A percentile compares a stretch with the other conserved stretches of the same genome.
These are phyloP conservation scores for Apodemia duryi DNA, from an alignment of 2,888 invertebrate genomes.

Conservation along the genomic window DNA sequence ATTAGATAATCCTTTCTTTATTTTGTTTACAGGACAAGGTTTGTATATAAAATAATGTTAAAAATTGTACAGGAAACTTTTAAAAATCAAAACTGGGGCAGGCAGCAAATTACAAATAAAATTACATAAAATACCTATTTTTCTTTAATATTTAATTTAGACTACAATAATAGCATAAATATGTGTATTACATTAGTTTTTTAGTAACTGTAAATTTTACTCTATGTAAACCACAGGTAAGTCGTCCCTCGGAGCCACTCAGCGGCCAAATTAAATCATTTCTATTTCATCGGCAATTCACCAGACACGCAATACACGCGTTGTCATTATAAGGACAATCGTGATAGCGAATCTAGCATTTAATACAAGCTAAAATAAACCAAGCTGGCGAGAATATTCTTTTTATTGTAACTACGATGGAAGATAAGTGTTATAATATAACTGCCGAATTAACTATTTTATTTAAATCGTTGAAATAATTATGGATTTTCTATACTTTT, in stretches of 20 bases:
- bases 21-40: no score
- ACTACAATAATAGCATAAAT: no score
- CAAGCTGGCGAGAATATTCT: background rate
- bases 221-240: conserved; percentile 34
- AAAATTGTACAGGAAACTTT: no score
- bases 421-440: background rate
- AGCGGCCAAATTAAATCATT: conserved; percentile 69
- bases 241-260: conserved; percentile 53
- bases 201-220: conserved; percentile 23
- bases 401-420: conserved; percentile 11
- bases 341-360: conserved; percentile 21
- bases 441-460: no score
- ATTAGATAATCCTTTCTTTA: no score
- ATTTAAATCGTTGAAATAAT: no score
- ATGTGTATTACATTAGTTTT: background rate
- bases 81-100: no score
- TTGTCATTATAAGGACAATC: conserved; percentile 46
- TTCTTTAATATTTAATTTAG: no score
- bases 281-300: conserved; percentile 62
- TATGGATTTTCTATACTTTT: no score
- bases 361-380: conserved; percentile 19
- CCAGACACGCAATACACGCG: conserved; percentile 54
- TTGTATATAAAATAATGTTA: no score
- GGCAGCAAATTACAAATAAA: no score
- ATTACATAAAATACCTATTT: background rate